Conservation (phyloP, 2,888 invertebrate species). For the Ormia ochracea region DNA sequence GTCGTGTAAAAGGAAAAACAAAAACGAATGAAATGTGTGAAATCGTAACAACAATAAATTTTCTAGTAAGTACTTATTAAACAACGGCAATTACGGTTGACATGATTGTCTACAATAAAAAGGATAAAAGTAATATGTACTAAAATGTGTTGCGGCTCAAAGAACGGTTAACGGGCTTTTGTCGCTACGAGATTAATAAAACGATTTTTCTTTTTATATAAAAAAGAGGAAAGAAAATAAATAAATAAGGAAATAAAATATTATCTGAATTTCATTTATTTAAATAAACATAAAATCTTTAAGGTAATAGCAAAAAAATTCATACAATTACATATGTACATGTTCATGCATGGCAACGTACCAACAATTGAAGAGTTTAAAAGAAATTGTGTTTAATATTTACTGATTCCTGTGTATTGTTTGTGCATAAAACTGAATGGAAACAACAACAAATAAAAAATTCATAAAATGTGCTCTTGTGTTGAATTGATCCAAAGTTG, state of each 20-base stretch:
- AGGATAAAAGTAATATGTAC: neutral
- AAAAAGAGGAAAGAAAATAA: neutral
- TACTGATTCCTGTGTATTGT: too few species aligned
- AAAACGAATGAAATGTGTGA: neutral
- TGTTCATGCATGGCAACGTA: too few species aligned
- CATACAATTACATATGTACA: too few species aligned
- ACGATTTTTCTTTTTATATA: constrained; percentile 10
- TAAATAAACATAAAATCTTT: too few species aligned
- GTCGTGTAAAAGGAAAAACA: constrained; percentile 38
- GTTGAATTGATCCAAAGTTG: too few species aligned
- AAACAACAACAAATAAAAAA: too few species aligned
- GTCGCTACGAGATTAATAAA: constrained; percentile 34
- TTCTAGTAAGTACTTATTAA: neutral
- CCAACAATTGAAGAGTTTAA: too few species aligned
- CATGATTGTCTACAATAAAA: neutral
- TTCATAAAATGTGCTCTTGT: too few species aligned
- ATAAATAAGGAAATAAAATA: neutral
- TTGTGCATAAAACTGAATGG: too few species aligned
- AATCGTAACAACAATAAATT: constrained; percentile 18
- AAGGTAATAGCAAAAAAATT: too few species aligned
- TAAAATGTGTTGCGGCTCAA: neutral
- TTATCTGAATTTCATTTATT: too few species aligned
- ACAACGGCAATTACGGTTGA: constrained; percentile 4
- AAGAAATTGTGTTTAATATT: too few species aligned
- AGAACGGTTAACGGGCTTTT: constrained; percentile 9